A percentile compares a stretch with the other conserved stretches of the same genome.
Evolutionary conservation across 2,888 invertebrate genomes (phyloP).

Genomic region (Scaptomyza reducta): DNA sequence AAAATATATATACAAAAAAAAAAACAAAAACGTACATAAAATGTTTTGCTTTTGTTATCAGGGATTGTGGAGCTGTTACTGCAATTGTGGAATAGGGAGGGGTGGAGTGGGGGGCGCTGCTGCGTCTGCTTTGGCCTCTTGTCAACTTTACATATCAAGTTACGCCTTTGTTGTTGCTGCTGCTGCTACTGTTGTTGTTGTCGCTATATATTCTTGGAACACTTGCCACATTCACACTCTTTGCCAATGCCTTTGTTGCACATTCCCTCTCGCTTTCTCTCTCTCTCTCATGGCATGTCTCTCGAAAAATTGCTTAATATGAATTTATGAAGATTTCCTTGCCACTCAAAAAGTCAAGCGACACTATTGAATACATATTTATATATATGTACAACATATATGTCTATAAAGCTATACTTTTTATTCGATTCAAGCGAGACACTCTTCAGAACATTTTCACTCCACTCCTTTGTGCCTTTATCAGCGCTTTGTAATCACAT

Average conservation of each 20-base stretch:
- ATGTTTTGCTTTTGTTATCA: slow-evolving; percentile 48
- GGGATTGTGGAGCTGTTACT: not conserved
- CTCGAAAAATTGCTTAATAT: slow-evolving; percentile 49
- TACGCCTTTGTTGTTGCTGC: slow-evolving; percentile 50
- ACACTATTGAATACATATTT: slow-evolving; percentile 23
- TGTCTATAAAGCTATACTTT: slow-evolving; percentile 1
- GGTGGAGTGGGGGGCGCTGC: not conserved
- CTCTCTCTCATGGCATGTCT: not conserved
- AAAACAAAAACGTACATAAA: slow-evolving; percentile 18
- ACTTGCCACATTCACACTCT: slow-evolving; percentile 59
- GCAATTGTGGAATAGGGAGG: not conserved
- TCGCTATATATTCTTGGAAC: slow-evolving; percentile 57
- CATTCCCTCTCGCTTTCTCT: slow-evolving; percentile 16
- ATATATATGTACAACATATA: not conserved
- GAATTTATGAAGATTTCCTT: slow-evolving; percentile 26
- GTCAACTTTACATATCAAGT: slow-evolving; percentile 73
- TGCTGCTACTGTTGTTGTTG: slow-evolving; percentile 8
- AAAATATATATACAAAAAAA: slow-evolving; percentile 37
- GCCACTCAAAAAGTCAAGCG: slow-evolving; percentile 7
- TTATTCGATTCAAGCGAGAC: slow-evolving; percentile 5
- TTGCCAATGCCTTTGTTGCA: slow-evolving; percentile 45
- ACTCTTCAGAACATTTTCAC: slow-evolving; percentile 14
- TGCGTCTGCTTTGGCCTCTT: slow-evolving; percentile 58
- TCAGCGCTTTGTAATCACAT: slow-evolving; percentile 46
- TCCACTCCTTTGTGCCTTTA: slow-evolving; percentile 51